phyloP scores from a whole-genome alignment of 2,888 invertebrate genomes.

The Sepioteuthis lessoniana region DNA sequence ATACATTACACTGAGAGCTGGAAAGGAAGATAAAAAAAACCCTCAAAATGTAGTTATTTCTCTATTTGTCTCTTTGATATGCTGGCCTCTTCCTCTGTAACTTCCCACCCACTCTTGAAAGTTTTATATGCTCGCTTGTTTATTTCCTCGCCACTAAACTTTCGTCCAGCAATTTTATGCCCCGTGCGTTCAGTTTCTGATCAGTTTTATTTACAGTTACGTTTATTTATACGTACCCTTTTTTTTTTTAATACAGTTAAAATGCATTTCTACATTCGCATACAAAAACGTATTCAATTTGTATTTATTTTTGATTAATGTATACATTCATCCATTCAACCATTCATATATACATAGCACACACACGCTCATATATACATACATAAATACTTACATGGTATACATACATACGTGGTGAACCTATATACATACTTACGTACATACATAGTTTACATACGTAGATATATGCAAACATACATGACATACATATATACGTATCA shows the following conservation, averaged over 20 bases:
- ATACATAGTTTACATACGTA: no score
- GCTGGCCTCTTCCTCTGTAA: not conserved
- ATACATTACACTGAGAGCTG: not conserved
- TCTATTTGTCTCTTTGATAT: not conserved
- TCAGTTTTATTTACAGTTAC: not conserved
- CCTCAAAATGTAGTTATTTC: not conserved
- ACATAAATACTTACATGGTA: not conserved
- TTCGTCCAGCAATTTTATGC: conserved; percentile 9
- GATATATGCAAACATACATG: no score
- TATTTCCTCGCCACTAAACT: not conserved
- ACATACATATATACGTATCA: no score
- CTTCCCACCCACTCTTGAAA: not conserved
- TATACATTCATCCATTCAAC: no score
- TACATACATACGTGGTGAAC: not conserved
- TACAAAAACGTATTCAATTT: not conserved
- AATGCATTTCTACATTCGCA: not conserved
- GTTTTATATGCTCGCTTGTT: not conserved
- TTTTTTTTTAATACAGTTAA: not conserved
- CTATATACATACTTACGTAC: no score
- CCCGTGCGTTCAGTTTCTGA: not conserved
- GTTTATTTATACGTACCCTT: not conserved
- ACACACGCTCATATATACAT: no score
- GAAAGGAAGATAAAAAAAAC: not conserved
- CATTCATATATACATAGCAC: no score
- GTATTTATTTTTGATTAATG: no score